phyloP scores from a whole-genome alignment of 2,797 vertebrate genomes.

The Rhabdophis nuchalis region DNA sequence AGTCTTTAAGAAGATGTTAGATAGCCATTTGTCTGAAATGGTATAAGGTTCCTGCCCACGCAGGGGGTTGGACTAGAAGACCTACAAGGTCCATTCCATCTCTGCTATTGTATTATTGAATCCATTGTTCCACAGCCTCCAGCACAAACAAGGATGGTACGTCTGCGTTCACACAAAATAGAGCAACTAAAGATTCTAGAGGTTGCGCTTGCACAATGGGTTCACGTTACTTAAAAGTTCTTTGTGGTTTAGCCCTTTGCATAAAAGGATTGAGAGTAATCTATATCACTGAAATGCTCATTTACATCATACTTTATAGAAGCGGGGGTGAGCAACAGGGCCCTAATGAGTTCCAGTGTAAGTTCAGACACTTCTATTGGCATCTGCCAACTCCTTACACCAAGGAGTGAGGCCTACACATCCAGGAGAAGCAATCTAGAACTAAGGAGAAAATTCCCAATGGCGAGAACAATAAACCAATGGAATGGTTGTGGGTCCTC shows the following conservation, averaged over 20 bases:
- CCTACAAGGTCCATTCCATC: too few relatives aligned
- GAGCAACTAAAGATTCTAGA: neutral
- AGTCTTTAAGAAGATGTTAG: too few relatives aligned
- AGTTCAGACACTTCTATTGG: neutral
- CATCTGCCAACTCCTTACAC: neutral
- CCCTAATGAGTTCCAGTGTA: neutral
- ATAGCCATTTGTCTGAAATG: too few relatives aligned
- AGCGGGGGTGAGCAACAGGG: neutral
- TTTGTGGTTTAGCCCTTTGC: neutral
- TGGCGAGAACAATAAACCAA: neutral
- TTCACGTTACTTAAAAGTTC: neutral
- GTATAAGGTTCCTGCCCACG: too few relatives aligned
- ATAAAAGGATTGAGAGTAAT: neutral
- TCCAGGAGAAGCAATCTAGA: neutral
- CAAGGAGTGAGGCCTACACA: neutral
- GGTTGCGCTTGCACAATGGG: neutral
- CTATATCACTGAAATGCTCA: neutral
- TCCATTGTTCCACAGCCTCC: neutral
- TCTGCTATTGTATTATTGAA: too few relatives aligned
- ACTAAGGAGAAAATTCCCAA: neutral
- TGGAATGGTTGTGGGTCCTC: neutral
- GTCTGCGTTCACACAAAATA: neutral
- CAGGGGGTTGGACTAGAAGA: too few relatives aligned
- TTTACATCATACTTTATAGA: neutral
- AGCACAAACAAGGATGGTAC: neutral